phyloP scores from a whole-genome alignment of 2,888 invertebrate genomes.

The Ormyrus nitidulus region DNA sequence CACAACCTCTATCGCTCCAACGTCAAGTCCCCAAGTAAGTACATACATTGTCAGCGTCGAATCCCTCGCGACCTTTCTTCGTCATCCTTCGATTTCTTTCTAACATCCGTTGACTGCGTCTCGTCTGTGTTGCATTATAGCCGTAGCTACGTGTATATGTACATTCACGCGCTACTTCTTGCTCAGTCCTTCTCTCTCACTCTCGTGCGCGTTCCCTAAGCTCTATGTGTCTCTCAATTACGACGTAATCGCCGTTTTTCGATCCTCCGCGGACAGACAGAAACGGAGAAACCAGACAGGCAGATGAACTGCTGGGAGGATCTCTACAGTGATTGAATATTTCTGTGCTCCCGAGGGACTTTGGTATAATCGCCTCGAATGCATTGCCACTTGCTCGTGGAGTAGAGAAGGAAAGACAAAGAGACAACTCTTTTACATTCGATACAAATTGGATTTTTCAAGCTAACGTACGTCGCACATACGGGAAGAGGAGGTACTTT shows the following conservation, averaged over 20 bases:
- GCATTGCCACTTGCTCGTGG: no score
- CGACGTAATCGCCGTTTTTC: constrained; percentile 48
- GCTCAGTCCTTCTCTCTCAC: constrained; percentile 12
- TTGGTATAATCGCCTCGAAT: no score
- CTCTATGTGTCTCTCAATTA: constrained; percentile 37
- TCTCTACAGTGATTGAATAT: neutral
- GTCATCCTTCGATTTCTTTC: neutral
- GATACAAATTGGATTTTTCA: constrained; percentile 30
- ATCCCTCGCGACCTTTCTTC: constrained; percentile 1
- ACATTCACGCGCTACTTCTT: constrained; percentile 11
- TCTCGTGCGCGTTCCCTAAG: neutral
- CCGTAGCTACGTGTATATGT: neutral
- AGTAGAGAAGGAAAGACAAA: no score
- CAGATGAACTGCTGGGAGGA: constrained; percentile 20
- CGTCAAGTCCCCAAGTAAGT: constrained; percentile 32
- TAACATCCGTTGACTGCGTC: no score
- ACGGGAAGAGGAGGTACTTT: constrained; percentile 27
- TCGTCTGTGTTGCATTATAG: neutral
- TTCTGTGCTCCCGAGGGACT: no score
- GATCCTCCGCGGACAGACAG: constrained; percentile 18
- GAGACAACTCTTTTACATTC: neutral
- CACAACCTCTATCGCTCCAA: neutral
- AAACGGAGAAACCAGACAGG: neutral
- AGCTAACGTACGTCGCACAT: constrained; percentile 17
- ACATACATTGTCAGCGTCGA: neutral